phyloP scores from a whole-genome alignment of 2,888 invertebrate species.

The Sinelater perroti region DNA sequence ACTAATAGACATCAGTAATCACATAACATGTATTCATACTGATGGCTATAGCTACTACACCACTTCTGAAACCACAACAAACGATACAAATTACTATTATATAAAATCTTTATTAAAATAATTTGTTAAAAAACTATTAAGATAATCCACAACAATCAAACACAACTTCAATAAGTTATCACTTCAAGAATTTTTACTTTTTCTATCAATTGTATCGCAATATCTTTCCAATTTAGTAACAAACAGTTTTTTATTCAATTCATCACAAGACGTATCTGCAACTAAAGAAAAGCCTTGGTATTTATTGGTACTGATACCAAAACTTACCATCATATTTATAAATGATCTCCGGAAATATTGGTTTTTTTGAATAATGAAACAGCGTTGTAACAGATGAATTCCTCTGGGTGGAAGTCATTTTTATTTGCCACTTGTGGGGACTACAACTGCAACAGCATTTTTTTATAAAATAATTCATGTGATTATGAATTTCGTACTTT shows the following conservation, averaged over 20 bases:
- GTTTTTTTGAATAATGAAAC: slow-evolving; percentile 61
- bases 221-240: slow-evolving; percentile 38
- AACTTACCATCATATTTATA: slow-evolving; percentile 44
- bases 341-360: slow-evolving; percentile 63
- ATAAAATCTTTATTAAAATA: no score
- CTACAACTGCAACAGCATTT: slow-evolving; percentile 28
- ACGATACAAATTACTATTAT: no score
- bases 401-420: slow-evolving; percentile 19
- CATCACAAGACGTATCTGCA: slow-evolving; percentile 28
- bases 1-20: no score
- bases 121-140: no score
- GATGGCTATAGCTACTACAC: no score
- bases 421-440: slow-evolving; percentile 32
- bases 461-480: not conserved
- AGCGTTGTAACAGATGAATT: slow-evolving; percentile 41
- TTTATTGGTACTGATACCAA: not conserved
- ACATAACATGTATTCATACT: no score
- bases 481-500: slow-evolving; percentile 19
- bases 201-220: slow-evolving; percentile 32
- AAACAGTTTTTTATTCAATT: slow-evolving; percentile 25
- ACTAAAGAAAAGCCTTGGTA: slow-evolving; percentile 27
- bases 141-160: no score
- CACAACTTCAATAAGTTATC: no score
- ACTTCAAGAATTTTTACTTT: no score
- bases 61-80: no score